These are phyloP conservation scores for Pogoniulus pusillus DNA, from an alignment of 2,797 vertebrate genomes.

Conservation along the genomic window DNA sequence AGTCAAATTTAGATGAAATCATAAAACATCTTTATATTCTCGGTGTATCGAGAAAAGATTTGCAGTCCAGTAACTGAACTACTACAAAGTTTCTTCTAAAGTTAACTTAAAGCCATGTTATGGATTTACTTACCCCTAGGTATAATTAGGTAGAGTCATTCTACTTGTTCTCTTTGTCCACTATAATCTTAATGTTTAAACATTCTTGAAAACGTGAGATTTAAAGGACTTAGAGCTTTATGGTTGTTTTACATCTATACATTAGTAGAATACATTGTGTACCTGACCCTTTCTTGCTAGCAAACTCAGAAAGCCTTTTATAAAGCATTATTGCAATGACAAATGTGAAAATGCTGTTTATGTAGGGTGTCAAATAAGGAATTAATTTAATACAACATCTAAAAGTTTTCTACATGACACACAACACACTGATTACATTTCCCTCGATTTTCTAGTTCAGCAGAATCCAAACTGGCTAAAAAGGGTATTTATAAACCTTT, in stretches of 20 bases:
- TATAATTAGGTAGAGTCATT: not conserved
- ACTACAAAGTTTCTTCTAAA: not conserved
- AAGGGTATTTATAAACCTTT: not conserved
- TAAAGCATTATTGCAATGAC: not conserved
- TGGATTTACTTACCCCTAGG: not conserved
- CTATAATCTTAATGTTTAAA: not conserved
- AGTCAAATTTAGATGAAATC: not conserved
- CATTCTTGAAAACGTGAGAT: slow-evolving; percentile 14
- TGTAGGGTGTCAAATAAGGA: not conserved
- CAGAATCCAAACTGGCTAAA: not conserved
- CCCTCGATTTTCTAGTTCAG: not conserved
- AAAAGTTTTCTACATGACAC: not conserved
- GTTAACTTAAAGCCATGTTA: not conserved
- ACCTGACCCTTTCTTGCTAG: not conserved
- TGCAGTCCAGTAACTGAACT: not conserved
- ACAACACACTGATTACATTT: not conserved
- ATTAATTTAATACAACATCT: not conserved
- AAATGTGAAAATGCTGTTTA: not conserved
- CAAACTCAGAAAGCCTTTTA: not conserved
- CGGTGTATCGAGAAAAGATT: not conserved
- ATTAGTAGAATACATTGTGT: not conserved
- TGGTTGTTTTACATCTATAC: not conserved
- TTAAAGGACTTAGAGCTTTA: not conserved
- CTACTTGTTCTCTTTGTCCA: not conserved
- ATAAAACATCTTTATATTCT: not conserved